Evolutionary conservation across 2,888 invertebrate species (phyloP).

Genomic region (Achlya flavicornis): DNA sequence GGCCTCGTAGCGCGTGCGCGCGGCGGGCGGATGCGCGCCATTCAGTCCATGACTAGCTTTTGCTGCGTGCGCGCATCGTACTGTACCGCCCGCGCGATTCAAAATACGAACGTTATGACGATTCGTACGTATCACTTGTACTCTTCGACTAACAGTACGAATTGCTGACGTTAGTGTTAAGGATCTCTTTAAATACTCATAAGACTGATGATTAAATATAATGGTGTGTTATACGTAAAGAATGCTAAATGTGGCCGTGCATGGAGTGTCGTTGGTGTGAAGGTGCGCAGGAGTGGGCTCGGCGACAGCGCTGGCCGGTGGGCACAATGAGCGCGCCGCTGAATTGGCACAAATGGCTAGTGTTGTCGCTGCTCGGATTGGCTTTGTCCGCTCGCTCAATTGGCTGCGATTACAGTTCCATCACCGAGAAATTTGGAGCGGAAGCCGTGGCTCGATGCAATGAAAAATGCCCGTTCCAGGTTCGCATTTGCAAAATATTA

Average conservation of each 20-base stretch:
- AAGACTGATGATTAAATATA: conserved; percentile 27
- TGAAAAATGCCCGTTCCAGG: conserved; percentile 82
- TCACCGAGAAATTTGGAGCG: conserved; percentile 83
- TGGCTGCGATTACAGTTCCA: conserved; percentile 82
- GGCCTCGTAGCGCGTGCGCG: conserved; percentile 58
- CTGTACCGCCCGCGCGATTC: conserved; percentile 38
- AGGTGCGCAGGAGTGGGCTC: conserved; percentile 57
- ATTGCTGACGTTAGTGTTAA: conserved; percentile 10
- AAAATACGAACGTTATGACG: conserved; percentile 53
- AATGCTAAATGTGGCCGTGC: conserved; percentile 39
- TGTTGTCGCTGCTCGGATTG: conserved; percentile 81
- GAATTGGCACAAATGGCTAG: conserved; percentile 83
- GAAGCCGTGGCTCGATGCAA: conserved; percentile 79
- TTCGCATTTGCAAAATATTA: conserved; percentile 44
- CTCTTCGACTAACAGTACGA: conserved; percentile 26
- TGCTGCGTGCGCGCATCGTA: conserved; percentile 71
- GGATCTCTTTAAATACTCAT: conserved; percentile 17
- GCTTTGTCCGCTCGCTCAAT: conserved; percentile 83
- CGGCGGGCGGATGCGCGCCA: conserved; percentile 46
- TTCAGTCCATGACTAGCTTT: conserved; percentile 71
- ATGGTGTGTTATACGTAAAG: conserved; percentile 44
- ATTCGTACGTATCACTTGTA: conserved; percentile 37
- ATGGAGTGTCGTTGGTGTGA: conserved; percentile 53
- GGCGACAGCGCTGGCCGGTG: conserved; percentile 50
- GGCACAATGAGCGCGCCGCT: conserved; percentile 76